Evolutionary conservation across 1,140 invertebrate species (phyloP), one percentile per base, ranked within the genome.

Genomic region (Popillia japonica): DNA sequence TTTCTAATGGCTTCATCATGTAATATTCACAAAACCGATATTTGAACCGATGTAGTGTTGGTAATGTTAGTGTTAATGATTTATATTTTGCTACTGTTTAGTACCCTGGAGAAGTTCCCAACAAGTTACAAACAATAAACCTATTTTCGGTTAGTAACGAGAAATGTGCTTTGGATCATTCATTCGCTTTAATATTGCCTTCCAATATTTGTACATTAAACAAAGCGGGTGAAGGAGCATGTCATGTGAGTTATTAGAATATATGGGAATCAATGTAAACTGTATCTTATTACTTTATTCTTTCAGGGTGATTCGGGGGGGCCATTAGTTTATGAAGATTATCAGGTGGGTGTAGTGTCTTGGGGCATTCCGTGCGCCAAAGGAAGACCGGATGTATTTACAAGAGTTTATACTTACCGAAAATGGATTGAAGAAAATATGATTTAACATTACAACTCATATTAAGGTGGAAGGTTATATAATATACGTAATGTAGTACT

Each of bases 361-460:
- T 92, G 90, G 87, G 91, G 90, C 14, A 86, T 86, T 61, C 90
- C 90, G 0, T 92, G 91, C 80, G 91, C 90, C n/a, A 87, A 83
- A 81, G 88, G 88, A 10, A 83, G 84, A 79, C 90, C 90, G 0
- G 91, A 91, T 81, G 89, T 92, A 34, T 92, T 89, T 75, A 90
- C 90, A 0, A 84, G 88, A 79, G 87, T 90, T 14, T 72, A 64
- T 44, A 64, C 20, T 27, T 78, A 78, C 42, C 0, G 40, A 44
- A 41, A 75, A 40, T 75, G 78, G 78, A 78, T 78, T 55, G 44
- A 76, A 48, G 44, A 76, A 20, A 44, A 76, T 20, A 55, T 27
- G 22, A 2, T 22, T 55, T 74, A 74, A 17, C 10, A 20, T 17
- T 23, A 74, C 41, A 44, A 34, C 1, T 4, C 4, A 34, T 2